Evolutionary conservation across 2,888 invertebrate species (phyloP), one percentile per base, ranked within the genome.

Genomic region (Congeria kusceri): DNA sequence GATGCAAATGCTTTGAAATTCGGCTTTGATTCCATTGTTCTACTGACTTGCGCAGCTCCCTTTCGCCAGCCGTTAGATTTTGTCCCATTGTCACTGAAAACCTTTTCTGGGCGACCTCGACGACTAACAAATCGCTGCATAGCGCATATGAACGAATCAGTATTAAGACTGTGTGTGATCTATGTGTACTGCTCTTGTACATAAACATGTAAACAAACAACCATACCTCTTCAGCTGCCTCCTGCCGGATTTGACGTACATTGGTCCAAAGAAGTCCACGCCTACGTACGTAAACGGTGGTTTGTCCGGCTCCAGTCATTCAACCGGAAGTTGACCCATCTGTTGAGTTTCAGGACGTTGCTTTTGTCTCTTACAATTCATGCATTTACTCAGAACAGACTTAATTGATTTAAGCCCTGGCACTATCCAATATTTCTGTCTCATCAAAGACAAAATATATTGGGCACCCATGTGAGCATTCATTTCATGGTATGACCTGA

Each of bases 151-250:
- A n/a, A n/a, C n/a, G n/a, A n/a, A n/a, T n/a, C n/a, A n/a, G n/a
- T n/a, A n/a, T n/a, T n/a, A n/a, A n/a, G n/a, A n/a, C n/a, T n/a
- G n/a, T n/a, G n/a, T n/a, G n/a, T n/a, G n/a, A n/a, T n/a, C n/a
- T n/a, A n/a, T n/a, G n/a, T n/a, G n/a, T n/a, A n/a, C n/a, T n/a
- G n/a, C n/a, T 49, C 76, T 76, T 3, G 67, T 73, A 5, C 58
- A 70, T 11, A 80, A 29, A 59, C 81, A 85, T 3, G 85, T 78
- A 25, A 83, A 79, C 20, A 83, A n/a, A 53, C 76, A 78, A 3
- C 80, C 83, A 49, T 65, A 65, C 49, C 64, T 49, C 53, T 65
- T 65, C 2, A 18, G n/a, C 28, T 65, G 47, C 20, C n/a, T 47
- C 3, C 74, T 25, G 25, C 77, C 77, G 3, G 59, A 46, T 57